These are phyloP conservation scores for Typhlichthys eigenmanni DNA, from an alignment of 2,797 vertebrate species.

Conservation along the genomic window DNA sequence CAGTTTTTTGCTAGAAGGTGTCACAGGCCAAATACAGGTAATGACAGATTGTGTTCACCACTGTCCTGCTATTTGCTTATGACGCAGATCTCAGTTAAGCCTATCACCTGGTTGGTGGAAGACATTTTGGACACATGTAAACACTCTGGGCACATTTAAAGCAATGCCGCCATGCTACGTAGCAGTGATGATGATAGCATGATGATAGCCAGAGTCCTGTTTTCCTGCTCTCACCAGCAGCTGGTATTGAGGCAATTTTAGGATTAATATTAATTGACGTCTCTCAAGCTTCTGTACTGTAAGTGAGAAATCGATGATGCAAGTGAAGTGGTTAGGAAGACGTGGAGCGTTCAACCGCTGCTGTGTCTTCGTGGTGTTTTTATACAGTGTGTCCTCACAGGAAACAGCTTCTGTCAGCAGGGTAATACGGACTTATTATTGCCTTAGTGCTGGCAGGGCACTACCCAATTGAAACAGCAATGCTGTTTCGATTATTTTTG, in stretches of 20 bases:
- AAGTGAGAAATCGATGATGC: no score
- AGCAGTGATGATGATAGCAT: not conserved
- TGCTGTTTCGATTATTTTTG: no score
- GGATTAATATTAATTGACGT: conserved; percentile 21
- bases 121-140: conserved; percentile 23
- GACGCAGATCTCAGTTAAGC: conserved; percentile 48
- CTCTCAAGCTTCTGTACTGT: no score
- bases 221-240: conserved; percentile 29
- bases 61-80: conserved; percentile 27
- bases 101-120: conserved; percentile 37
- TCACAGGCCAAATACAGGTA: not conserved
- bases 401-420: no score
- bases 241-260: conserved; percentile 22
- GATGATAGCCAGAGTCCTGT: conserved; percentile 1
- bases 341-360: conserved; percentile 38
- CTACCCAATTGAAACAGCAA: no score
- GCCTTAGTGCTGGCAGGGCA: no score
- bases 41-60: conserved; percentile 17
- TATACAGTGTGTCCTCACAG: no score
- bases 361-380: no score
- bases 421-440: no score
- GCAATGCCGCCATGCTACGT: conserved; percentile 25
- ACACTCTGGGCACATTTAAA: conserved; percentile 32
- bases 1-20: no score
- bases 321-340: conserved; percentile 31